A percentile compares a stretch with the other conserved stretches of the same genome.
Evolutionary conservation across 92 coral and sea anemone genomes (phyloP).

Genomic region (Porites evermanni): DNA sequence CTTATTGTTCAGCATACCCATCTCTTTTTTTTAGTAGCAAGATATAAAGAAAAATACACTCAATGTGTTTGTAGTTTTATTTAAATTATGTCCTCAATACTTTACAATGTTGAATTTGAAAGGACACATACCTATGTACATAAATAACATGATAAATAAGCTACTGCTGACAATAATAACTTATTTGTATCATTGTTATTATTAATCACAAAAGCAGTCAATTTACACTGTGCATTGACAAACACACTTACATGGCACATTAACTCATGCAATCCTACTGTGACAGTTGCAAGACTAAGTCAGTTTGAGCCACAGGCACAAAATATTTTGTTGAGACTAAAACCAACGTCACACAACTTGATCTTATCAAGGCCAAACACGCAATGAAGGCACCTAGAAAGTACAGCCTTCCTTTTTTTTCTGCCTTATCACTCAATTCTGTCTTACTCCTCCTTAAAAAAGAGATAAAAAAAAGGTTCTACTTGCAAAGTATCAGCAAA

Average conservation of each 20-base stretch:
- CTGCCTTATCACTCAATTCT: too few relatives aligned
- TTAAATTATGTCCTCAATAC: not conserved
- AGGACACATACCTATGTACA: not conserved
- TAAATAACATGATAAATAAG: conserved; percentile 12
- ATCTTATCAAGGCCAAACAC: too few relatives aligned
- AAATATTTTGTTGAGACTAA: too few relatives aligned
- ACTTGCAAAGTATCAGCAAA: too few relatives aligned
- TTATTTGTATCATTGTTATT: too few relatives aligned
- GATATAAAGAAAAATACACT: not conserved
- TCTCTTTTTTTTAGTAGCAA: not conserved
- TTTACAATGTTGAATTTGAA: not conserved
- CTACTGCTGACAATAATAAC: not conserved
- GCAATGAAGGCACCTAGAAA: too few relatives aligned
- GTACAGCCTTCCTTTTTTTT: too few relatives aligned
- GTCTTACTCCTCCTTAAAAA: too few relatives aligned
- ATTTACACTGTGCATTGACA: not conserved
- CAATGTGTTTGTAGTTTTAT: not conserved
- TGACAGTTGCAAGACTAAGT: not conserved
- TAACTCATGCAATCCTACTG: not conserved
- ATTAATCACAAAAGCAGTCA: too few relatives aligned
- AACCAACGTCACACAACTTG: too few relatives aligned
- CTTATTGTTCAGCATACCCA: not conserved
- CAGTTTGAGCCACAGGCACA: too few relatives aligned
- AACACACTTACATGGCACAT: not conserved
- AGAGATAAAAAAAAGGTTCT: too few relatives aligned